These are phyloP conservation scores for Timema podura DNA, from an alignment of 2,888 invertebrate species.

Conservation along the genomic window DNA sequence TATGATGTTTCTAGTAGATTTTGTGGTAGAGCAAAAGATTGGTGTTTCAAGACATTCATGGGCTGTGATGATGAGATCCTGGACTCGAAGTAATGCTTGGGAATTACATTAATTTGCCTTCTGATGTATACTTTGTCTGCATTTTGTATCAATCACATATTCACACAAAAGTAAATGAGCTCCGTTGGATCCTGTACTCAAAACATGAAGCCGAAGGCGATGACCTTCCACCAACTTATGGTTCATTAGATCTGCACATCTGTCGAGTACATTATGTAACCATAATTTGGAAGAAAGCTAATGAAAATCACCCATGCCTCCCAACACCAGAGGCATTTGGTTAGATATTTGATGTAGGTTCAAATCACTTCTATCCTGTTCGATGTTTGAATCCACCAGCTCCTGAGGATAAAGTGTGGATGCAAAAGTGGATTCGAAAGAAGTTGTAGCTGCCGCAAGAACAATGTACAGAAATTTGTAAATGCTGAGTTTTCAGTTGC, in stretches of 20 bases:
- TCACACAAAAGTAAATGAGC: neutral
- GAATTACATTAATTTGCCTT: neutral
- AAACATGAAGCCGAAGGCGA: neutral
- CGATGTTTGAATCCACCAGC: neutral
- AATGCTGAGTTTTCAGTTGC: constrained; percentile 2
- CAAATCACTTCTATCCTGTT: neutral
- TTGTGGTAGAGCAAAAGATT: neutral
- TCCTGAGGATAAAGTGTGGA: neutral
- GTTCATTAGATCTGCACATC: no score
- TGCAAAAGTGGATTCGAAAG: constrained; percentile 2
- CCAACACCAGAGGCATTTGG: neutral
- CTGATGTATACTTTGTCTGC: neutral
- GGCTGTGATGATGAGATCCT: constrained; percentile 6
- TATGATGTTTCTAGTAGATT: neutral
- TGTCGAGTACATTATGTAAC: no score
- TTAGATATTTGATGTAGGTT: neutral
- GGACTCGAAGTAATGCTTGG: neutral
- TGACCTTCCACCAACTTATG: no score
- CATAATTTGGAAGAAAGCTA: no score
- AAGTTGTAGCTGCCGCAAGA: constrained; percentile 9
- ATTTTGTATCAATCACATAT: neutral
- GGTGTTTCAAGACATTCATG: neutral
- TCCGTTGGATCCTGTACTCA: neutral
- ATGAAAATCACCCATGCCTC: neutral
- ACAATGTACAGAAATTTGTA: neutral